Evolutionary conservation across 2,888 invertebrate genomes (phyloP).

Genomic region (Ophion costatus): DNA sequence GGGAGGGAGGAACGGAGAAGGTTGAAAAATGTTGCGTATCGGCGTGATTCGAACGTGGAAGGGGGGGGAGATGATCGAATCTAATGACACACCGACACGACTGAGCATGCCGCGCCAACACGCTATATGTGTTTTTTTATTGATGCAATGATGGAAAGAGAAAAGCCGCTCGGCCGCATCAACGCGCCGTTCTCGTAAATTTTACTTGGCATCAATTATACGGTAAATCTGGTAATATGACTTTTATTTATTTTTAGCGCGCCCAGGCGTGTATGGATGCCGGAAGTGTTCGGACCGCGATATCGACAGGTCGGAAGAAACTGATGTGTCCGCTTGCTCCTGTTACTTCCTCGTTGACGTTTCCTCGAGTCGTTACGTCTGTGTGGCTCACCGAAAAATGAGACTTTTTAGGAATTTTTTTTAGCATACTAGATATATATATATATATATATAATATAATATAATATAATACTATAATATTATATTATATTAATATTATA

Average conservation of each 20-base stretch:
- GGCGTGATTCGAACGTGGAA: conserved; percentile 37
- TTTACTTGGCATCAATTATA: conserved; percentile 15
- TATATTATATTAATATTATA: no score
- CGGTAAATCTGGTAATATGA: conserved; percentile 17
- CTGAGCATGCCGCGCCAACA: not conserved
- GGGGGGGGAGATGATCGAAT: conserved; percentile 56
- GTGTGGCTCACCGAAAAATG: not conserved
- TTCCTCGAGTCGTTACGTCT: not conserved
- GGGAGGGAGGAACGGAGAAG: conserved; percentile 10
- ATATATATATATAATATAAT: no score
- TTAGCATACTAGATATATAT: no score
- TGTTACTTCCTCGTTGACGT: conserved; percentile 2
- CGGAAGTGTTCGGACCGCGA: conserved; percentile 15
- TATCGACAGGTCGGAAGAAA: conserved; percentile 29
- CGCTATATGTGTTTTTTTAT: not conserved
- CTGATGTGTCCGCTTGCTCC: conserved; percentile 1
- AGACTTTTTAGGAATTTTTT: no score
- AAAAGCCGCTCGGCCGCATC: conserved; percentile 1
- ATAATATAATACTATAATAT: no score
- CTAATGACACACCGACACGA: conserved; percentile 32
- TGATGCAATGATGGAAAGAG: not conserved
- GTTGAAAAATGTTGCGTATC: conserved; percentile 36
- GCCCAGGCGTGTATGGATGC: not conserved
- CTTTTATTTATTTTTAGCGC: conserved; percentile 4
- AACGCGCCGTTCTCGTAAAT: not conserved